These are phyloP conservation scores for Drosophila bipectinata DNA, from an alignment of 1,140 invertebrate species.

Conservation along the genomic window DNA sequence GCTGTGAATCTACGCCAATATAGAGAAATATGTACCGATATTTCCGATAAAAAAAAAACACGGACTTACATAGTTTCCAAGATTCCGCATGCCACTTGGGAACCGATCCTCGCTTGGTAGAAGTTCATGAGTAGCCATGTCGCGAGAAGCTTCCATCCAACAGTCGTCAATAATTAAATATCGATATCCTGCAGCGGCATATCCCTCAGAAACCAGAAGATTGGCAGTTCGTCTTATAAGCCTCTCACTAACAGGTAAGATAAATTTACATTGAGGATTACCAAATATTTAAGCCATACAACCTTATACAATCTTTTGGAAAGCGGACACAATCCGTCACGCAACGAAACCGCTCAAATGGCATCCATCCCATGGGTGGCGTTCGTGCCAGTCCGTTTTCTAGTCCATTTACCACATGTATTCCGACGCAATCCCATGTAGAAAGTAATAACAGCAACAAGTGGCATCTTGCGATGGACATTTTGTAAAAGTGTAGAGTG, in stretches of 20 bases:
- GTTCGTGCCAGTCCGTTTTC: conserved; percentile 93
- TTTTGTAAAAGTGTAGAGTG: neutral
- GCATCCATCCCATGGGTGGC: conserved; percentile 94
- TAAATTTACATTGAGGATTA: conserved; percentile 22
- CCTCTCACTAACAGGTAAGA: conserved; percentile 88
- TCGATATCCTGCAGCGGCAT: conserved; percentile 94
- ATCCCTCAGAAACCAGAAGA: conserved; percentile 94
- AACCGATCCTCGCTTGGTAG: conserved; percentile 93
- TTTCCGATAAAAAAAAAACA: neutral
- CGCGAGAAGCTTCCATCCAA: conserved; percentile 93
- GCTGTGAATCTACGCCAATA: conserved; percentile 90
- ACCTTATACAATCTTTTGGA: conserved; percentile 97
- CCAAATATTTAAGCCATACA: neutral
- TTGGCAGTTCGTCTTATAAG: conserved; percentile 96
- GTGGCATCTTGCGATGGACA: neutral
- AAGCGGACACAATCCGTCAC: conserved; percentile 96
- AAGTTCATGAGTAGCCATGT: conserved; percentile 88
- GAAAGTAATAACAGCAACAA: neutral
- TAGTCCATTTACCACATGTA: conserved; percentile 71
- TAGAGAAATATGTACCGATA: neutral
- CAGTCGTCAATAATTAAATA: conserved; percentile 98
- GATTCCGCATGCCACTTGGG: conserved; percentile 94
- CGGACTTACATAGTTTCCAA: conserved; percentile 95
- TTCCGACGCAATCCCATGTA: neutral
- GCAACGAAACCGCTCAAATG: conserved; percentile 96